phyloP scores from a whole-genome alignment of 2,888 invertebrate genomes.

The Caenorhabditis panamensis region DNA sequence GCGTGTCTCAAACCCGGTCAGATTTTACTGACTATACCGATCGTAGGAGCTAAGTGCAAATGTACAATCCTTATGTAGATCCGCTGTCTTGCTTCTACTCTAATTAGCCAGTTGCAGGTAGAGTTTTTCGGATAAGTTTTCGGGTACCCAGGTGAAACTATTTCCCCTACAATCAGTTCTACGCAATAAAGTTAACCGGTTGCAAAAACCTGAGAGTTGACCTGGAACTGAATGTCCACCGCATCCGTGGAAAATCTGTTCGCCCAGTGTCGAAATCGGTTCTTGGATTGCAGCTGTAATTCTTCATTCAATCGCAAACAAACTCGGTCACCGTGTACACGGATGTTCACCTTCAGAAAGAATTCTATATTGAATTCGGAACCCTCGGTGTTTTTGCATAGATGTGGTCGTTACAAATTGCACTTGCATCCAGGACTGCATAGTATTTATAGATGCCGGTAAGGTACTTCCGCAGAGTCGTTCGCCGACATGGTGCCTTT shows the following conservation, averaged over 20 bases:
- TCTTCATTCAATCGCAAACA: no score
- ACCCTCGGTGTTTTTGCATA: no score
- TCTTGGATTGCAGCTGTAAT: constrained; percentile 67
- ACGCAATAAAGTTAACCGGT: background rate
- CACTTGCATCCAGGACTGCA: constrained; percentile 68
- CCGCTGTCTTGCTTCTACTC: constrained; percentile 82
- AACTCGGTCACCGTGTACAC: no score
- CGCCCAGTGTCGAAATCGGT: constrained; percentile 54
- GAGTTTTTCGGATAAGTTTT: constrained; percentile 81
- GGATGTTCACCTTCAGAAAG: constrained; percentile 72
- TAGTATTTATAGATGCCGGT: constrained; percentile 68
- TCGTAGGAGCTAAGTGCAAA: constrained; percentile 81
- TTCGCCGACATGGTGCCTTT: constrained; percentile 72
- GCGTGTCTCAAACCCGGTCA: background rate
- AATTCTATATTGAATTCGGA: constrained; percentile 72
- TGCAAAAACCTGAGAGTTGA: constrained; percentile 54
- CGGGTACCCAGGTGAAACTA: constrained; percentile 82
- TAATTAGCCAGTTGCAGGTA: constrained; percentile 83
- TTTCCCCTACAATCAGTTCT: constrained; percentile 76
- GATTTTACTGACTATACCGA: constrained; percentile 59
- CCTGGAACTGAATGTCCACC: constrained; percentile 61
- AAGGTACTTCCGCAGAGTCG: constrained; percentile 69
- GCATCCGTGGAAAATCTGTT: constrained; percentile 52
- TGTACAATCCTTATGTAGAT: constrained; percentile 82
- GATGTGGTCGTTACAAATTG: constrained; percentile 65